Evolutionary conservation across 2,113 vertebrate species (phyloP).

Genomic region (Protobothrops mucrosquamatus): DNA sequence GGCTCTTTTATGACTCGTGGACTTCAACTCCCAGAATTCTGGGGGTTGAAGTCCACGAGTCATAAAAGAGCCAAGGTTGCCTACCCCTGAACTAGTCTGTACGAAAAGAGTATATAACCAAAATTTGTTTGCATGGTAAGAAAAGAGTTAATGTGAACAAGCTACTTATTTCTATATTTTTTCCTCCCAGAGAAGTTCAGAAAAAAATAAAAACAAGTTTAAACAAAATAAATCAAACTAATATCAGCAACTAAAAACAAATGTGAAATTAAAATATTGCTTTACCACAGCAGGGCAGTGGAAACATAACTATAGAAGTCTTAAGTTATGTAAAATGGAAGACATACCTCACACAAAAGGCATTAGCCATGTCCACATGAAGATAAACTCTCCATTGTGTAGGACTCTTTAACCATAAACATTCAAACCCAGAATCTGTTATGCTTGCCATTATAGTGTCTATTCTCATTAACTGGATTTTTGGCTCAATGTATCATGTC

Average conservation of each 20-base stretch:
- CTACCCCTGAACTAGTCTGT: not conserved
- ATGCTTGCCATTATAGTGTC: not conserved
- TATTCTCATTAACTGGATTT: not conserved
- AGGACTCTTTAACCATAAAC: not conserved
- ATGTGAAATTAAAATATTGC: not conserved
- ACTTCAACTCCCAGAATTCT: too few relatives aligned
- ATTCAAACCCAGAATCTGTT: not conserved
- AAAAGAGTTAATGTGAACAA: not conserved
- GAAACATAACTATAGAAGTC: not conserved
- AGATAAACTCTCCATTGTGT: not conserved
- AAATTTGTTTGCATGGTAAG: not conserved
- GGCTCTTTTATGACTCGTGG: too few relatives aligned
- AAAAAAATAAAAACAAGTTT: not conserved
- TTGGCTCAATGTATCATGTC: not conserved
- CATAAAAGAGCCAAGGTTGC: too few relatives aligned
- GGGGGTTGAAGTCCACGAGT: too few relatives aligned
- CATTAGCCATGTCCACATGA: not conserved
- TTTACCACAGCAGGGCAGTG: not conserved
- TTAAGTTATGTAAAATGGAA: not conserved
- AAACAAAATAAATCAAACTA: not conserved
- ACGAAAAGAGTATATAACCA: not conserved
- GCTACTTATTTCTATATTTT: not conserved
- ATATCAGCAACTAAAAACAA: not conserved
- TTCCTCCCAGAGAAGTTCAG: not conserved
- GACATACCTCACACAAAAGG: not conserved